These are phyloP conservation scores for Macquaria australasica DNA, from an alignment of 2,113 vertebrate genomes.

Conservation along the genomic window DNA sequence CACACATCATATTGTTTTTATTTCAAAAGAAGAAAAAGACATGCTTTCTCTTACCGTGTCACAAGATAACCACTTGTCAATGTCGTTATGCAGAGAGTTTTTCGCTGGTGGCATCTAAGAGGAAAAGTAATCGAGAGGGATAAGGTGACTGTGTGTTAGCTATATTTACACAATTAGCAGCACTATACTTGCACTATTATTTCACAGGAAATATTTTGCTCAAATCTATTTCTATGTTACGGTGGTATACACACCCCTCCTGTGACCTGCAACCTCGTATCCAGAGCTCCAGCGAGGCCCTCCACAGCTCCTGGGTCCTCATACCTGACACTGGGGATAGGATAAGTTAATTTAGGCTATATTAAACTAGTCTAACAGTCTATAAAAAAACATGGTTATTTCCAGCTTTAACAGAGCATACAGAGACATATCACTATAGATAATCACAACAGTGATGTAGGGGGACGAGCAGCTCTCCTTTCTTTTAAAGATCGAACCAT, in stretches of 20 bases:
- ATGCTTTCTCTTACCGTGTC: constrained; percentile 74
- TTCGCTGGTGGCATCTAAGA: constrained; percentile 63
- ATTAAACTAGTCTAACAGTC: not conserved
- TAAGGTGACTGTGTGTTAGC: not conserved
- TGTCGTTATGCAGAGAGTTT: constrained; percentile 71
- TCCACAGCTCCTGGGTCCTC: constrained; percentile 85
- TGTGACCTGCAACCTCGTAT: constrained; percentile 85
- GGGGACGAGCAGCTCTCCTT: not conserved
- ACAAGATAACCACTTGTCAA: constrained; percentile 78
- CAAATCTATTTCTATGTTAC: not conserved
- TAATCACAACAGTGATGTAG: not conserved
- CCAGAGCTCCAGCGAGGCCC: constrained; percentile 84
- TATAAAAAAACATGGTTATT: not conserved
- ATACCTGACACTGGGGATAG: constrained; percentile 78
- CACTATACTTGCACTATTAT: not conserved
- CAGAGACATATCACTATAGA: not conserved
- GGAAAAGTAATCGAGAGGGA: not conserved
- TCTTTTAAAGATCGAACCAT: not conserved
- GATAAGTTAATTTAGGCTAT: not conserved
- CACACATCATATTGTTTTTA: not conserved
- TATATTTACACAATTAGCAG: not conserved
- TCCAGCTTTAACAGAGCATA: not conserved
- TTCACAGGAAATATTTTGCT: not conserved
- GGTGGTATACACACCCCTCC: constrained; percentile 75
- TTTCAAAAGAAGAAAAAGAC: not conserved